A percentile compares a stretch with the other conserved stretches of the same genome.
Evolutionary conservation across 2,797 vertebrate genomes (phyloP).

Genomic region (Momotus momota): DNA sequence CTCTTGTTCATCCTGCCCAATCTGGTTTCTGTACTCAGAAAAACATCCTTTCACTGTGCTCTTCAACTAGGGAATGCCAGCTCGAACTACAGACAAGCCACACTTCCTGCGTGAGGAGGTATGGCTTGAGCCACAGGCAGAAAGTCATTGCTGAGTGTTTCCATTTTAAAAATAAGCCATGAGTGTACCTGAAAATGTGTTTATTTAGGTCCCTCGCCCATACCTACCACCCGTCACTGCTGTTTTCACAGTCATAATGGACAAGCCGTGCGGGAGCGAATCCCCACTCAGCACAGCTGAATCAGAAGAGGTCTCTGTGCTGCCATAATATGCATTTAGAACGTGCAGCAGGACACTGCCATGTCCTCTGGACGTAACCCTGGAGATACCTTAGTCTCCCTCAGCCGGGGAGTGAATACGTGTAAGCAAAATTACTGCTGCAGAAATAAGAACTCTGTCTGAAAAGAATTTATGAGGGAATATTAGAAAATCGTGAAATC

Average conservation of each 20-base stretch:
- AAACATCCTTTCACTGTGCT: not conserved
- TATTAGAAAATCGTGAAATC: not conserved
- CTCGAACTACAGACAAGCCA: not conserved
- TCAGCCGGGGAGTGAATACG: not conserved
- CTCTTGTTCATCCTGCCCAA: not conserved
- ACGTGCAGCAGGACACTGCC: not conserved
- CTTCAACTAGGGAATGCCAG: not conserved
- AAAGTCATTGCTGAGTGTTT: not conserved
- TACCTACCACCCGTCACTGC: not conserved
- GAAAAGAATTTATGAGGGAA: not conserved
- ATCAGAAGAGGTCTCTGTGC: not conserved
- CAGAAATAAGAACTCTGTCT: not conserved
- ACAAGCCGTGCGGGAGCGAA: not conserved
- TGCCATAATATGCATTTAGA: not conserved
- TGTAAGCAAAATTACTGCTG: not conserved
- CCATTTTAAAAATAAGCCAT: not conserved
- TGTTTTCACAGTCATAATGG: not conserved
- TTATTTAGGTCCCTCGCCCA: not conserved
- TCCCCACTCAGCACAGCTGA: not conserved
- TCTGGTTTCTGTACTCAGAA: not conserved
- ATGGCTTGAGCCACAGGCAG: not conserved
- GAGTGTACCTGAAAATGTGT: not conserved
- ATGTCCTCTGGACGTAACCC: not conserved
- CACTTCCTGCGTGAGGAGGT: not conserved
- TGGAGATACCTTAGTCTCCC: not conserved